These are phyloP conservation scores for Eonycteris spelaea DNA, from an alignment of 2,113 vertebrate genomes.

Conservation along the genomic window DNA sequence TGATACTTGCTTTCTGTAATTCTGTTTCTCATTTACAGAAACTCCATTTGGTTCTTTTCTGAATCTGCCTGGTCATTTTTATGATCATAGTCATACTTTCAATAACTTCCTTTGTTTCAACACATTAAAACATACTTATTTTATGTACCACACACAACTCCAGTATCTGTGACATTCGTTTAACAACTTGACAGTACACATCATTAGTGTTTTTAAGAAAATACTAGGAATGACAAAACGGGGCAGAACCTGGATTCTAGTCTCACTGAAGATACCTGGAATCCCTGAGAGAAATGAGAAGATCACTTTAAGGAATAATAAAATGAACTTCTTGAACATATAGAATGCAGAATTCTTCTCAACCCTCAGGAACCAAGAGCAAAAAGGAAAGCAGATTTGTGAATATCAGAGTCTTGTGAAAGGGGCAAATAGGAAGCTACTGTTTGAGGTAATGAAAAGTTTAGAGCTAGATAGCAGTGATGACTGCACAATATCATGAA, in stretches of 20 bases:
- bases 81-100: background rate
- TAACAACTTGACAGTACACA: background rate
- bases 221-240: background rate
- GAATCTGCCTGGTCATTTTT: background rate
- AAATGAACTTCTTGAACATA: background rate
- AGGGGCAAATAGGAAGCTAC: background rate
- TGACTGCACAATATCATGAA: background rate
- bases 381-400: background rate
- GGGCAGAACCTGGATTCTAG: background rate
- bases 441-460: background rate
- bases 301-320: background rate
- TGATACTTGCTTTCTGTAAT: background rate
- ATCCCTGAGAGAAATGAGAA: background rate
- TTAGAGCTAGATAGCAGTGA: background rate
- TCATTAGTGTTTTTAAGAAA: background rate
- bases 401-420: background rate
- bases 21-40: background rate
- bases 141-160: background rate
- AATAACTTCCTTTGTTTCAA: background rate
- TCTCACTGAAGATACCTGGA: background rate
- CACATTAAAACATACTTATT: background rate
- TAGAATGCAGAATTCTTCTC: background rate
- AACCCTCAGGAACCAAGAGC: background rate
- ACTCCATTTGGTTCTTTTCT: background rate
- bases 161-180: background rate